phyloP scores from a whole-genome alignment of 2,113 vertebrate species.

The Seriola quinqueradiata region DNA sequence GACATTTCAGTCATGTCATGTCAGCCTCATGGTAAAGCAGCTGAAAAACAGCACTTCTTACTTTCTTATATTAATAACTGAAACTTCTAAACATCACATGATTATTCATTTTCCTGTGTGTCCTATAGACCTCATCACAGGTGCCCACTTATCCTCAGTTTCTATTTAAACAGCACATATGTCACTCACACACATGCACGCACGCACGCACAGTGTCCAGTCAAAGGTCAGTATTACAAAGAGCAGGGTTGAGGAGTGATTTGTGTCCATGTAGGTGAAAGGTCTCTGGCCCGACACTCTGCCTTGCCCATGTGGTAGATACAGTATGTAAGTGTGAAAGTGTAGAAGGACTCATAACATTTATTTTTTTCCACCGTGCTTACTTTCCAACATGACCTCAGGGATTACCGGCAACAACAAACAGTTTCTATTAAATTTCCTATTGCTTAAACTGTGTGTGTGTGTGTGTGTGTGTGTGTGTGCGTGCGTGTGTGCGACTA shows the following conservation, averaged over 20 bases:
- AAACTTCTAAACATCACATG: not conserved
- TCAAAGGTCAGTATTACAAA: slow-evolving; percentile 57
- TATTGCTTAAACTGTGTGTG: not conserved
- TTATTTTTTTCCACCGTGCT: not conserved
- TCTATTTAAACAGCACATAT: not conserved
- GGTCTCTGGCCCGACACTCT: slow-evolving; percentile 35
- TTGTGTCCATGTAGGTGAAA: slow-evolving; percentile 58
- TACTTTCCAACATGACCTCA: not conserved
- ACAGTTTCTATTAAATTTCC: not conserved
- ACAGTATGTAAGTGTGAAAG: not conserved
- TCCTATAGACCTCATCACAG: not conserved
- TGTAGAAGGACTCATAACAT: not conserved
- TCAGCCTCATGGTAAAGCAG: not conserved
- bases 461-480: not conserved
- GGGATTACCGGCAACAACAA: not conserved
- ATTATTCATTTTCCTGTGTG: too few species aligned
- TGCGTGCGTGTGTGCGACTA: not conserved
- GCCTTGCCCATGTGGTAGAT: not conserved
- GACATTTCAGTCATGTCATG: not conserved
- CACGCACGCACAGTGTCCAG: not conserved
- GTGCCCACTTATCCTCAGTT: not conserved
- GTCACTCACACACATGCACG: not conserved
- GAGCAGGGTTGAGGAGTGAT: slow-evolving; percentile 23
- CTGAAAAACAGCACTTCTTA: not conserved
- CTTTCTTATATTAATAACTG: too few species aligned